These are phyloP conservation scores for Artemia sinica DNA, from an alignment of 2,888 invertebrate genomes.

Conservation along the genomic window DNA sequence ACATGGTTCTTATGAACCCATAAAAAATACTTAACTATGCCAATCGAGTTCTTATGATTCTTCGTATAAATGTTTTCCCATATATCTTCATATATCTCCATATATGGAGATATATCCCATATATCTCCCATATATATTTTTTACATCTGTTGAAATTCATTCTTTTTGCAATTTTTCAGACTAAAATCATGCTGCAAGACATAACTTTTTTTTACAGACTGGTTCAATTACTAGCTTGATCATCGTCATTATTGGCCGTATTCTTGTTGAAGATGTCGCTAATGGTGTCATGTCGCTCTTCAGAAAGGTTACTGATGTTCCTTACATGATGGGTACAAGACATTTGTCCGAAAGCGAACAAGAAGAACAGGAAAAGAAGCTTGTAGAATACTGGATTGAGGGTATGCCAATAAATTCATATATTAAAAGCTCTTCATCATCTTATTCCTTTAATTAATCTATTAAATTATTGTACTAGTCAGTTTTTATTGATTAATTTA, in stretches of 20 bases:
- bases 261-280: slow-evolving; percentile 20
- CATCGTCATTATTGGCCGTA: slow-evolving; percentile 15
- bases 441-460: not conserved
- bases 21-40: too few species aligned
- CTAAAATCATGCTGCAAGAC: too few species aligned
- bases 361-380: slow-evolving; percentile 18
- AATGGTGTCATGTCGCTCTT: slow-evolving; percentile 15
- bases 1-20: too few species aligned
- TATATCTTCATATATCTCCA: too few species aligned
- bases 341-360: slow-evolving; percentile 21
- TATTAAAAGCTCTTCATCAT: not conserved
- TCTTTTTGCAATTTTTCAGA: too few species aligned
- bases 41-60: too few species aligned
- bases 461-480: not conserved
- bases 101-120: too few species aligned
- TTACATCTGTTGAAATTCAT: too few species aligned
- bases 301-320: slow-evolving; percentile 16
- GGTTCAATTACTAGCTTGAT: slow-evolving; percentile 20
- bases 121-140: too few species aligned
- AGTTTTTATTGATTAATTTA: not conserved
- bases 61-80: too few species aligned
- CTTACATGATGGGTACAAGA: slow-evolving; percentile 18
- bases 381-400: slow-evolving; percentile 20
- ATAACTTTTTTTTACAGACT: slow-evolving; percentile 15
- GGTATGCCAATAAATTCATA: slow-evolving; percentile 14